phyloP scores from a whole-genome alignment of 2,113 vertebrate genomes.

The Ailuropoda melanoleuca region DNA sequence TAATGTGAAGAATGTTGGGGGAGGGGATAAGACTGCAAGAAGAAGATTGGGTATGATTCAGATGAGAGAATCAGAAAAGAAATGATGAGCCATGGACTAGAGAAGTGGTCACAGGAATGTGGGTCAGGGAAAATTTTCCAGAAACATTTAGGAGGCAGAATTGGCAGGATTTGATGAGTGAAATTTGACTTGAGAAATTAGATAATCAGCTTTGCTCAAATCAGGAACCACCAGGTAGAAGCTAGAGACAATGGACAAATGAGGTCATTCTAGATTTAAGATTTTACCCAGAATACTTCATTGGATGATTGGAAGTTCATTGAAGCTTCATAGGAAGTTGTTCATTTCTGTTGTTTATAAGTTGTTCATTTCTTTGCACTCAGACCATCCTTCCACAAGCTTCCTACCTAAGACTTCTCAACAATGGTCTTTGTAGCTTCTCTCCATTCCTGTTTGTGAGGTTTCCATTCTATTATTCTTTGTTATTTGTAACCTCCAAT shows the following conservation, averaged over 20 bases:
- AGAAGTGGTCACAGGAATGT: neutral
- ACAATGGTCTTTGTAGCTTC: neutral
- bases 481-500: neutral
- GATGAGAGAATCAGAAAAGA: neutral
- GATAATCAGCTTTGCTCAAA: neutral
- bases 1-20: neutral
- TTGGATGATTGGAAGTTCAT: neutral
- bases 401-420: neutral
- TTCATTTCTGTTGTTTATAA: neutral
- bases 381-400: neutral
- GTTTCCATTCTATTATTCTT: neutral
- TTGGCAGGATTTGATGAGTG: neutral
- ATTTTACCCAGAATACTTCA: neutral
- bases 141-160: neutral
- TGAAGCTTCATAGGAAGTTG: neutral
- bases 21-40: neutral
- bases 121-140: neutral
- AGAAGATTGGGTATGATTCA: neutral
- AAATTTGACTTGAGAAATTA: neutral
- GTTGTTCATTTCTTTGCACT: neutral
- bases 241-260: neutral
- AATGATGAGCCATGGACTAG: neutral
- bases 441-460: neutral
- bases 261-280: neutral
- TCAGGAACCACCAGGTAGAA: neutral